Evolutionary conservation across 1,140 invertebrate genomes (phyloP).

Genomic region (Drosophila tani): DNA sequence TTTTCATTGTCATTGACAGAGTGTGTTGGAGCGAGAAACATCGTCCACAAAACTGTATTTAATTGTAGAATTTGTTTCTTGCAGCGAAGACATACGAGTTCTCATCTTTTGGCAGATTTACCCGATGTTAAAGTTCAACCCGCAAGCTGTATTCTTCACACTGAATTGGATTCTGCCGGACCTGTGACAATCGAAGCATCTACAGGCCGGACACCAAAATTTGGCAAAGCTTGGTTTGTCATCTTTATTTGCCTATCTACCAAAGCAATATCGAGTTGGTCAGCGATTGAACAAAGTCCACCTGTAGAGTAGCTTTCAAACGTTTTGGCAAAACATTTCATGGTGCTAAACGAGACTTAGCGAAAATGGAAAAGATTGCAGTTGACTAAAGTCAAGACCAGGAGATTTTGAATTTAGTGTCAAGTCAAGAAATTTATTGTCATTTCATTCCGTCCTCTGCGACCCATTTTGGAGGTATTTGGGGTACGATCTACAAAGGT

Average conservation of each 20-base stretch:
- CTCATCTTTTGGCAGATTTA: neutral
- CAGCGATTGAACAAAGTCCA: constrained; percentile 1
- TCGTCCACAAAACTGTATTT: neutral
- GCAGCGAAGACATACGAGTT: neutral
- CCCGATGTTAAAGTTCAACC: neutral
- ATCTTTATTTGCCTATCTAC: neutral
- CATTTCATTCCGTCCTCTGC: neutral
- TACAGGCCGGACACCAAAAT: neutral
- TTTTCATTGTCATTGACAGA: too few relatives aligned
- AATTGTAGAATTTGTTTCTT: constrained; percentile 1
- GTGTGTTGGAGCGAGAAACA: too few relatives aligned
- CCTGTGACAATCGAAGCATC: neutral
- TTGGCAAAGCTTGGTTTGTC: neutral
- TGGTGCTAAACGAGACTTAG: neutral
- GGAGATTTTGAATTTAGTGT: neutral
- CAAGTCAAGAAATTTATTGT: neutral
- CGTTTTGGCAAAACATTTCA: constrained; percentile 1
- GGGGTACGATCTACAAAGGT: too few relatives aligned
- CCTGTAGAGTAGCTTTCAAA: constrained; percentile 2
- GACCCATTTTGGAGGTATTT: too few relatives aligned
- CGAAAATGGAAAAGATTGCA: neutral
- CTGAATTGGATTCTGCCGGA: constrained; percentile 1
- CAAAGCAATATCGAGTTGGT: neutral
- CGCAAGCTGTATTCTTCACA: neutral
- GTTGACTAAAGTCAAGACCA: neutral